Evolutionary conservation across 2,113 vertebrate species (phyloP).

Genomic region (Dasyprocta punctata): DNA sequence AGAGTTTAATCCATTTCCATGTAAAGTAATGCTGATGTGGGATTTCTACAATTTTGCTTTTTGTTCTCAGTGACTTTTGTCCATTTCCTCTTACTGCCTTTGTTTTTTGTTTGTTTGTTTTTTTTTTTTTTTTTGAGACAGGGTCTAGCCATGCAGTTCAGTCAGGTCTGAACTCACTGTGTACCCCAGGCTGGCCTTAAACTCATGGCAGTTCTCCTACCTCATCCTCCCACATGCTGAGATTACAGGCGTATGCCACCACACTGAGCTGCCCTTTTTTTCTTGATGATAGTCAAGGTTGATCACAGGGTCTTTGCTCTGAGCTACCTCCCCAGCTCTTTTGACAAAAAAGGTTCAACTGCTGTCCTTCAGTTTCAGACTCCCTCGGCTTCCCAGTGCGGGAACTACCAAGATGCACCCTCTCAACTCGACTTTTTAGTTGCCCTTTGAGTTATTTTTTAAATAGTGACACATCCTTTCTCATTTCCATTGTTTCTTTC

Average conservation of each 20-base stretch:
- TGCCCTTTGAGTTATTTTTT: neutral
- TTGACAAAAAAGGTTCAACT: neutral
- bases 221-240: neutral
- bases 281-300: neutral
- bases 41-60: neutral
- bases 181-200: neutral
- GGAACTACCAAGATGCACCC: neutral
- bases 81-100: neutral
- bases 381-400: neutral
- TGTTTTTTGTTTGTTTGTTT: neutral
- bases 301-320: neutral
- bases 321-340: neutral
- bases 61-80: neutral
- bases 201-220: neutral
- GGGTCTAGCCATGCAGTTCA: neutral
- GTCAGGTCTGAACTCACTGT: neutral
- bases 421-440: neutral
- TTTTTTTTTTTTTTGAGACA: neutral
- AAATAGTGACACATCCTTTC: neutral
- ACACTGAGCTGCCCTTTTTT: neutral
- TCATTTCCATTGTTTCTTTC: constrained; percentile 35
- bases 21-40: neutral
- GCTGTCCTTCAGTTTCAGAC: neutral
- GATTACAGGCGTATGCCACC: neutral
- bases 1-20: neutral